Conservation (phyloP, 2,888 invertebrate species). For the Notodonta dromedarius region DNA sequence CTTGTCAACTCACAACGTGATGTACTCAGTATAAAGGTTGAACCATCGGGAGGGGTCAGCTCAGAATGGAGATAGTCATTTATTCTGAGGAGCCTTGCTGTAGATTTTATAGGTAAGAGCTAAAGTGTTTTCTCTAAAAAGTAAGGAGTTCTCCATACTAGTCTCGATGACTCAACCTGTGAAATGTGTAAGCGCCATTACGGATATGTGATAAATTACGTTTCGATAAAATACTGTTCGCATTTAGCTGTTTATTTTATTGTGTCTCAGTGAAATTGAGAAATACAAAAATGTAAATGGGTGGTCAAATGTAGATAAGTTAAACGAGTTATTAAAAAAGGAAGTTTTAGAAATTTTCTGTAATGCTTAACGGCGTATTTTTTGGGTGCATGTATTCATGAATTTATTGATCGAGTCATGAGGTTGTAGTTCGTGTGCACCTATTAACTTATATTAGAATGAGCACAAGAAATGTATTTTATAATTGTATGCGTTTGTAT, state of each 20-base stretch:
- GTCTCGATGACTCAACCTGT: no score
- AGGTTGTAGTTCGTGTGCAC: constrained; percentile 39
- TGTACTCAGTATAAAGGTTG: no score
- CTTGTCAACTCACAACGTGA: no score
- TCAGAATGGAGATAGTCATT: no score
- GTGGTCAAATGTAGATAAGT: constrained; percentile 43
- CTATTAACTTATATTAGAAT: constrained; percentile 36
- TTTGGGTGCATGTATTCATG: constrained; percentile 29
- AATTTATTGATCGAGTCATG: constrained; percentile 38
- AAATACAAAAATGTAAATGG: constrained; percentile 49
- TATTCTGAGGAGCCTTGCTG: no score
- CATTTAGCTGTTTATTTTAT: constrained; percentile 49
- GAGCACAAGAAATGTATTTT: constrained; percentile 42
- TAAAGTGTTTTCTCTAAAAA: no score
- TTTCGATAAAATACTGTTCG: constrained; percentile 44
- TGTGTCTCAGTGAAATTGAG: constrained; percentile 23
- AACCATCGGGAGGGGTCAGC: no score
- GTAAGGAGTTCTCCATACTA: no score
- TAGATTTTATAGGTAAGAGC: no score
- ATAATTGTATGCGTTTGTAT: constrained; percentile 15
- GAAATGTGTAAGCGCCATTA: constrained; percentile 1
- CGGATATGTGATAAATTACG: constrained; percentile 43
- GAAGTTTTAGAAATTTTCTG: constrained; percentile 35
- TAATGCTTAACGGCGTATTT: constrained; percentile 39
- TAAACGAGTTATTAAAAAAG: constrained; percentile 39